These are phyloP conservation scores for Heteronetta atricapilla DNA, from an alignment of 2,113 vertebrate species.

Conservation along the genomic window DNA sequence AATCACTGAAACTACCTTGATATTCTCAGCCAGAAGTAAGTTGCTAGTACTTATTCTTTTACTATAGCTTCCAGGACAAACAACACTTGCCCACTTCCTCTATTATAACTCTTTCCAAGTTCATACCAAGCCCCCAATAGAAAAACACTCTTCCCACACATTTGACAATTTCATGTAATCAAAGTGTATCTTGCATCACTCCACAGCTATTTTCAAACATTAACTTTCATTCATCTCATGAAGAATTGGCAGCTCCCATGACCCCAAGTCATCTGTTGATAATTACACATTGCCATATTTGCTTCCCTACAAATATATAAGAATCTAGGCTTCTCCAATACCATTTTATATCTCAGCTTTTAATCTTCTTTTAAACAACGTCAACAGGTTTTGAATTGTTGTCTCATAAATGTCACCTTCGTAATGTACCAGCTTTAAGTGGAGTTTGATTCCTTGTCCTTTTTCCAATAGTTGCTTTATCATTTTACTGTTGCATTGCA, in stretches of 20 bases:
- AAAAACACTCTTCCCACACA: background rate
- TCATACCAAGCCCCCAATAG: background rate
- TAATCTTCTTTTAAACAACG: background rate
- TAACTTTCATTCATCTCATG: background rate
- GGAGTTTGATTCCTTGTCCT: background rate
- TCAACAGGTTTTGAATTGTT: background rate
- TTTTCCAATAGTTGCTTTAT: background rate
- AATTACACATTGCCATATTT: background rate
- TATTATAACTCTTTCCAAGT: background rate
- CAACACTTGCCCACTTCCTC: background rate
- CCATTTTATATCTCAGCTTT: background rate
- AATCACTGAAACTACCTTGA: conserved; percentile 19
- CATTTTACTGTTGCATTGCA: background rate
- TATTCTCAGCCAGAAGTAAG: background rate
- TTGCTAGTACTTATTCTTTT: conserved; percentile 7
- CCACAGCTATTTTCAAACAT: conserved; percentile 1
- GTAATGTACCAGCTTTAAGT: background rate
- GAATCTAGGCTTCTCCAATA: background rate
- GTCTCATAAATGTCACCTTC: background rate
- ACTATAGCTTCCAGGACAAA: conserved; percentile 6
- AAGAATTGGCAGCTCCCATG: background rate
- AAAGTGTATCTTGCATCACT: background rate
- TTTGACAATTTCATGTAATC: background rate
- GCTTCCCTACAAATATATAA: background rate
- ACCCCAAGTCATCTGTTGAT: background rate